A percentile compares a stretch with the other conserved stretches of the same genome.
These are phyloP conservation scores for Coronaproctus castanopsis DNA, from an alignment of 2,888 invertebrate species.

Conservation along the genomic window DNA sequence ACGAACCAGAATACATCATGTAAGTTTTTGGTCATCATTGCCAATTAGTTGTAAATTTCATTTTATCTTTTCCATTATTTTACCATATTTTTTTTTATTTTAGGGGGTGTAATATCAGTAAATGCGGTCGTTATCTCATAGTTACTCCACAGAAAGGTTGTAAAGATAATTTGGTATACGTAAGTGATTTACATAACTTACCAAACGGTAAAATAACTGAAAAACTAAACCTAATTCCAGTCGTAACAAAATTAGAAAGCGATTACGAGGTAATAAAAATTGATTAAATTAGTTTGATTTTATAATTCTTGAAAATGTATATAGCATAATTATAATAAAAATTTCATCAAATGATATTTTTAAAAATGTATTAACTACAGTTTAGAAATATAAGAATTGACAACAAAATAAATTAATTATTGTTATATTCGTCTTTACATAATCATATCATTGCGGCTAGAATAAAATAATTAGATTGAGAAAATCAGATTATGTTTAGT, in stretches of 20 bases:
- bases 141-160: conserved; percentile 69
- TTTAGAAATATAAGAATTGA: too few species aligned
- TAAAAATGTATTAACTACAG: too few species aligned
- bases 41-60: background rate
- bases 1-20: conserved; percentile 83
- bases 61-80: background rate
- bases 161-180: conserved; percentile 75
- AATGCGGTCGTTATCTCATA: conserved; percentile 77
- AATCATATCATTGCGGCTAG: too few species aligned
- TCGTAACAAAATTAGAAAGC: conserved; percentile 75
- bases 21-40: conserved; percentile 31
- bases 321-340: too few species aligned
- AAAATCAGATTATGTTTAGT: too few species aligned
- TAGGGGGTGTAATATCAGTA: conserved; percentile 65
- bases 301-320: background rate
- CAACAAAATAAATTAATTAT: too few species aligned
- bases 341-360: background rate
- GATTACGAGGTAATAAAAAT: conserved; percentile 58
- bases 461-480: too few species aligned
- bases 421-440: too few species aligned
- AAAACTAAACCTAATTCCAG: conserved; percentile 47
- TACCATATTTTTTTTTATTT: conserved; percentile 21
- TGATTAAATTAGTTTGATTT: background rate
- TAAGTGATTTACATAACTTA: conserved; percentile 44
- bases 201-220: conserved; percentile 38